phyloP scores from a whole-genome alignment of 2,113 vertebrate genomes.

The Genyomyrus donnyi region DNA sequence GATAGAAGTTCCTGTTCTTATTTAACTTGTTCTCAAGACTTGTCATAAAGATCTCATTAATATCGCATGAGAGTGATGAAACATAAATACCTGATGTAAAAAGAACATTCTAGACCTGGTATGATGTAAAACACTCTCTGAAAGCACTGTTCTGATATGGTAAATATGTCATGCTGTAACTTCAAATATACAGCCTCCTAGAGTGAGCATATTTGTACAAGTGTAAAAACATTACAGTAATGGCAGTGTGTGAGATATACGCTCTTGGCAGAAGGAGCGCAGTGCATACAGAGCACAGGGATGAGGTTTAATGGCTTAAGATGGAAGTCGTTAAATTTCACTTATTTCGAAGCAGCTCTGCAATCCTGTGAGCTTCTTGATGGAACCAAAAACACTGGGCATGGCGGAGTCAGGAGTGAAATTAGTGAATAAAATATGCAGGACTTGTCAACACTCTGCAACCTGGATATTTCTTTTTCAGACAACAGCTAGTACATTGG shows the following conservation, averaged over 20 bases:
- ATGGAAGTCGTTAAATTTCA: constrained; percentile 34
- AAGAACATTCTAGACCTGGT: not conserved
- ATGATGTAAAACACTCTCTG: not conserved
- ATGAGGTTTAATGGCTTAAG: constrained; percentile 32
- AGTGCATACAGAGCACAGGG: constrained; percentile 20
- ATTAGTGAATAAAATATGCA: not conserved
- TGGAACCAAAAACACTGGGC: not conserved
- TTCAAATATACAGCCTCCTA: constrained; percentile 16
- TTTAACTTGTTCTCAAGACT: not conserved
- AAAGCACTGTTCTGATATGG: not conserved
- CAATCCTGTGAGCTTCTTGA: not conserved
- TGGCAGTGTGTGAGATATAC: constrained; percentile 27
- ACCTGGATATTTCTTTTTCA: not conserved
- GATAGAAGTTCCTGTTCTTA: not conserved
- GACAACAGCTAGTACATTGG: not conserved
- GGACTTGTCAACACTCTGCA: not conserved
- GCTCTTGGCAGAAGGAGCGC: constrained; percentile 16
- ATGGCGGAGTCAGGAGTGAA: not conserved
- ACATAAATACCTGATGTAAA: not conserved
- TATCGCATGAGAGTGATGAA: constrained; percentile 1
- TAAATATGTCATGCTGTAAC: not conserved
- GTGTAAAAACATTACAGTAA: constrained; percentile 10
- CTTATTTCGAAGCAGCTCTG: constrained; percentile 8
- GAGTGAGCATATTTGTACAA: constrained; percentile 15
- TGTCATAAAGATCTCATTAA: constrained; percentile 4